These are phyloP conservation scores for Paracyclopina nana DNA, from an alignment of 1,140 invertebrate species.

Conservation along the genomic window DNA sequence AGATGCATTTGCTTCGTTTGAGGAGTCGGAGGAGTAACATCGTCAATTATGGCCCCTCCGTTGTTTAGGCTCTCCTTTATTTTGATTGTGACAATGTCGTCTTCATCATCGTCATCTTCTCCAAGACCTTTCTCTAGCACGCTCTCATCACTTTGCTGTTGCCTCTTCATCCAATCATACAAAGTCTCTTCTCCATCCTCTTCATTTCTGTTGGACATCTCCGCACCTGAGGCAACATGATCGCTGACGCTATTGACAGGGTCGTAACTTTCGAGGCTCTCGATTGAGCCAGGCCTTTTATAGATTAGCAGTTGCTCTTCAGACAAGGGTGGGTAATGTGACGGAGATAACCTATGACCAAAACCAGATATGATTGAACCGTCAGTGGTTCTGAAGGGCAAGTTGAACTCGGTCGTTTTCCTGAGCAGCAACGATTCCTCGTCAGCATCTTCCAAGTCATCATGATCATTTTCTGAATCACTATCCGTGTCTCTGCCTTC, in stretches of 20 bases:
- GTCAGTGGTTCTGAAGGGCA: background rate
- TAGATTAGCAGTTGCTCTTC: background rate
- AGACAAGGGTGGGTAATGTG: background rate
- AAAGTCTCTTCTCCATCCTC: slow-evolving; percentile 44
- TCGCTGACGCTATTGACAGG: background rate
- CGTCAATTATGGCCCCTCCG: slow-evolving; percentile 9
- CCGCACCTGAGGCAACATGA: background rate
- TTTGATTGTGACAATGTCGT: no score
- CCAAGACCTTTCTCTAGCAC: background rate
- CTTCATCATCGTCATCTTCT: slow-evolving; percentile 24
- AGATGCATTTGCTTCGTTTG: slow-evolving; percentile 36
- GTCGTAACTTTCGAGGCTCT: slow-evolving; percentile 1
- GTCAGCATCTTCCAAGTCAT: slow-evolving; percentile 16
- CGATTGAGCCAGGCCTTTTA: background rate
- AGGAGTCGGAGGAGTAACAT: slow-evolving; percentile 20
- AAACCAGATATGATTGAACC: slow-evolving; percentile 3
- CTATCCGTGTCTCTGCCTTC: slow-evolving; percentile 36
- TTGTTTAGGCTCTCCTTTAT: slow-evolving; percentile 17
- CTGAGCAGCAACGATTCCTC: background rate
- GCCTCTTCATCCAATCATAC: slow-evolving; percentile 86
- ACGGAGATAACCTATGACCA: slow-evolving; percentile 4
- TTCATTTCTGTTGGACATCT: background rate
- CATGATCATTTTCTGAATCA: slow-evolving; percentile 17
- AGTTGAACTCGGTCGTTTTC: background rate
- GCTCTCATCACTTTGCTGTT: slow-evolving; percentile 37